Conservation (phyloP, 2,888 invertebrate species). For the Adelognathus sp. region DNA sequence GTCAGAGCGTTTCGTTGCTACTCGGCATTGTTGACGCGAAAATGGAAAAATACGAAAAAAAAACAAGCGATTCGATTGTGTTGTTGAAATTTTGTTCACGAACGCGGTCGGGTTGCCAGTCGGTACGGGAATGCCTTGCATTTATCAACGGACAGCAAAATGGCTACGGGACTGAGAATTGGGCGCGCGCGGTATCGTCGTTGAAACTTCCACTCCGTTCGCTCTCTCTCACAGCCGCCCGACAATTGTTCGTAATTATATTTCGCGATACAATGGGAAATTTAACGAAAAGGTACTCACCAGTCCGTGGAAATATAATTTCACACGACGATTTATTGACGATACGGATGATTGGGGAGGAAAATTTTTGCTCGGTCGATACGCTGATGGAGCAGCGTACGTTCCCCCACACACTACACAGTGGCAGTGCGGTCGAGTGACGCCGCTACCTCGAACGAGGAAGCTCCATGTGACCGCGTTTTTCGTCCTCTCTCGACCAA, state of each 20-base stretch:
- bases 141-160: constrained; percentile 81
- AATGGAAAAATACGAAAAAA: neutral
- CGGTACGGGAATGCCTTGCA: constrained; percentile 79
- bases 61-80: constrained; percentile 4
- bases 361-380: constrained; percentile 75
- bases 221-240: neutral
- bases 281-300: constrained; percentile 11
- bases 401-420: constrained; percentile 55
- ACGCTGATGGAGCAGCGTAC: constrained; percentile 66
- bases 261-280: neutral
- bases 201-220: neutral
- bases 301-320: neutral
- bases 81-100: constrained; percentile 61
- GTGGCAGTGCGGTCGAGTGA: constrained; percentile 45
- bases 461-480: constrained; percentile 3
- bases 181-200: constrained; percentile 28
- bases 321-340: constrained; percentile 10
- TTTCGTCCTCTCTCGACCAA: no score
- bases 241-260: neutral
- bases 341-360: constrained; percentile 51
- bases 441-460: constrained; percentile 47
- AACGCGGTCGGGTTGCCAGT: constrained; percentile 73
- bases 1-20: no score
- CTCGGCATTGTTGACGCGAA: no score
- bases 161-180: constrained; percentile 72